Evolutionary conservation across 1,140 invertebrate species (phyloP).

Genomic region (Anastatus disparis): DNA sequence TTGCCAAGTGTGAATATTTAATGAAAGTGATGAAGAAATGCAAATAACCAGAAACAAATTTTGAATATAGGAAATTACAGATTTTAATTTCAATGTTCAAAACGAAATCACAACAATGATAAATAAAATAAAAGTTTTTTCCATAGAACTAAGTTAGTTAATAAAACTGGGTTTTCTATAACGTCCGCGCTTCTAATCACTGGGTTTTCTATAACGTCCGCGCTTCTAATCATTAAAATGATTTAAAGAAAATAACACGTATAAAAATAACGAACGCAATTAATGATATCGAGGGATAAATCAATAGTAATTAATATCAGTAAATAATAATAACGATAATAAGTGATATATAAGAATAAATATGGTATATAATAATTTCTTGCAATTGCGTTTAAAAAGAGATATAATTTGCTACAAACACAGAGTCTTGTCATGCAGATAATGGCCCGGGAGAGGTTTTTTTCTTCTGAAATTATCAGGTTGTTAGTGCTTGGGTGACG

Average conservation of each 20-base stretch:
- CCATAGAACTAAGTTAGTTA: no score
- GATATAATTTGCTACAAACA: constrained; percentile 66
- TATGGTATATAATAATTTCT: constrained; percentile 50
- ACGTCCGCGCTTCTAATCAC: neutral
- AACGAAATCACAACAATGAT: neutral
- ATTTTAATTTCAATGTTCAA: neutral
- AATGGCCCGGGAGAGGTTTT: constrained; percentile 65
- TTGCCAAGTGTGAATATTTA: constrained; percentile 61
- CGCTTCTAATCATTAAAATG: no score
- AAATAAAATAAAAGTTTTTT: no score
- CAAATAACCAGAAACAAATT: constrained; percentile 2
- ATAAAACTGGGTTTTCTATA: neutral
- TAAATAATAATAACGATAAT: constrained; percentile 46
- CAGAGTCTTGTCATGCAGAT: constrained; percentile 67
- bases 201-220: neutral
- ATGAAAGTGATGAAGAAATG: constrained; percentile 28
- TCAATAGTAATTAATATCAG: constrained; percentile 19
- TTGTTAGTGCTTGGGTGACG: constrained; percentile 65
- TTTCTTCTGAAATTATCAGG: constrained; percentile 27
- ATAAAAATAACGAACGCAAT: neutral
- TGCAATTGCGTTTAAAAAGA: constrained; percentile 62
- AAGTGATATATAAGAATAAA: constrained; percentile 44
- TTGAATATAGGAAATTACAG: constrained; percentile 3
- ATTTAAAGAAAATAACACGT: neutral
- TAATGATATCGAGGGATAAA: no score